phyloP scores from a whole-genome alignment of 2,888 invertebrate species.

The Thalpophila matura region DNA sequence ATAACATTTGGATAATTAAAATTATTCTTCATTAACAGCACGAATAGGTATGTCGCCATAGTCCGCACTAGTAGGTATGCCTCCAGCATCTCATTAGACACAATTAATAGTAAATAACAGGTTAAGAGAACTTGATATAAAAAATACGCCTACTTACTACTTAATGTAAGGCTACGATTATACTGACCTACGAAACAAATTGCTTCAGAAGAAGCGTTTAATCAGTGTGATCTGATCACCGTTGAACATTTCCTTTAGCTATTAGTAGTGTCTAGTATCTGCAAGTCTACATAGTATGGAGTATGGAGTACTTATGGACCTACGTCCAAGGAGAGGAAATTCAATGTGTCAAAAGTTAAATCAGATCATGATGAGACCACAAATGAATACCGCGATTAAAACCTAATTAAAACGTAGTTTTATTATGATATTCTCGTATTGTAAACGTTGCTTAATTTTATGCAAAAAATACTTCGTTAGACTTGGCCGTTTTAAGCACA shows the following conservation, averaged over 20 bases:
- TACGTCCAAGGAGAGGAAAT: too few species aligned
- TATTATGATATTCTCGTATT: neutral
- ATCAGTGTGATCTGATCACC: conserved; percentile 6
- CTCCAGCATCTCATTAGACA: conserved; percentile 8
- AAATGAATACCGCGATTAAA: conserved; percentile 26
- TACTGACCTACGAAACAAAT: neutral
- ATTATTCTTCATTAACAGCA: conserved; percentile 1
- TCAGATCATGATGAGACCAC: neutral
- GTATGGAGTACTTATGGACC: too few species aligned
- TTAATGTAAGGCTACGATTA: conserved; percentile 23
- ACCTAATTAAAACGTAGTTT: neutral
- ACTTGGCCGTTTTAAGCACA: conserved; percentile 10
- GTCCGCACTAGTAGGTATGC: neutral
- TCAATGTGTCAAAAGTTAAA: neutral
- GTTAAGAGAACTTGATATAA: conserved; percentile 29
- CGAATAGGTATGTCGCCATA: conserved; percentile 19
- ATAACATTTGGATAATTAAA: neutral
- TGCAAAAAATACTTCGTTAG: conserved; percentile 37
- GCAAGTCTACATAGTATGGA: neutral
- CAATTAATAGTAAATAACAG: conserved; percentile 23
- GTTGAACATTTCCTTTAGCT: neutral
- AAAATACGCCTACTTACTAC: conserved; percentile 10
- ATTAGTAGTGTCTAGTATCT: conserved; percentile 2
- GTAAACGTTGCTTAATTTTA: conserved; percentile 38
- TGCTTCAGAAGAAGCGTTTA: conserved; percentile 10